phyloP scores from a whole-genome alignment of 2,888 invertebrate genomes.

The Drosophila atroscutellata region DNA sequence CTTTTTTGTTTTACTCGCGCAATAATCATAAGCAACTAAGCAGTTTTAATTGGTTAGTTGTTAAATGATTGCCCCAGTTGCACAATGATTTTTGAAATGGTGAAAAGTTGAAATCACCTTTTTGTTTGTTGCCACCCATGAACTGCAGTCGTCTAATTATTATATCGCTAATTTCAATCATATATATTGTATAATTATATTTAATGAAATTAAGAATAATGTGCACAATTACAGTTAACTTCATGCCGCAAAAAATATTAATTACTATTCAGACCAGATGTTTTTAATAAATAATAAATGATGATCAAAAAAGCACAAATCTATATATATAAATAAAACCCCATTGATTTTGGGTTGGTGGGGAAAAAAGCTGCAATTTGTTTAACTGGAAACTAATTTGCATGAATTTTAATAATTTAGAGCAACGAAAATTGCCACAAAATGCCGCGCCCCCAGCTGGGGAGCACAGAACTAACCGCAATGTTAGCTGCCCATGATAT shows the following conservation, averaged over 20 bases:
- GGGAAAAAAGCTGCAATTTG: slow-evolving; percentile 36
- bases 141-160: neutral
- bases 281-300: slow-evolving; percentile 47
- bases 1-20: slow-evolving; percentile 23
- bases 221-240: slow-evolving; percentile 17
- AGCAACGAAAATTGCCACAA: slow-evolving; percentile 22
- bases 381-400: slow-evolving; percentile 61
- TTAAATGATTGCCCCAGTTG: neutral
- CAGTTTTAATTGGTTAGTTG: slow-evolving; percentile 54
- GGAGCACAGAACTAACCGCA: slow-evolving; percentile 26
- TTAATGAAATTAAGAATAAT: slow-evolving; percentile 21
- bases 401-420: slow-evolving; percentile 65
- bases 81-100: neutral
- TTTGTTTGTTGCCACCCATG: neutral
- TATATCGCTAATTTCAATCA: slow-evolving; percentile 2
- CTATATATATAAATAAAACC: slow-evolving; percentile 11
- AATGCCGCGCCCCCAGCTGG: slow-evolving; percentile 13
- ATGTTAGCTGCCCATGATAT: slow-evolving; percentile 44
- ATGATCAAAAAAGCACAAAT: slow-evolving; percentile 8
- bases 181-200: neutral
- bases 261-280: slow-evolving; percentile 29
- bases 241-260: slow-evolving; percentile 4
- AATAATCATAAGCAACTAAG: slow-evolving; percentile 22
- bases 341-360: slow-evolving; percentile 1
- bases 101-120: neutral